Percentiles rank a stretch among this genome's conserved stretches.
Evolutionary conservation across 2,113 vertebrate species (phyloP).

Genomic region (Oenanthe melanoleuca): DNA sequence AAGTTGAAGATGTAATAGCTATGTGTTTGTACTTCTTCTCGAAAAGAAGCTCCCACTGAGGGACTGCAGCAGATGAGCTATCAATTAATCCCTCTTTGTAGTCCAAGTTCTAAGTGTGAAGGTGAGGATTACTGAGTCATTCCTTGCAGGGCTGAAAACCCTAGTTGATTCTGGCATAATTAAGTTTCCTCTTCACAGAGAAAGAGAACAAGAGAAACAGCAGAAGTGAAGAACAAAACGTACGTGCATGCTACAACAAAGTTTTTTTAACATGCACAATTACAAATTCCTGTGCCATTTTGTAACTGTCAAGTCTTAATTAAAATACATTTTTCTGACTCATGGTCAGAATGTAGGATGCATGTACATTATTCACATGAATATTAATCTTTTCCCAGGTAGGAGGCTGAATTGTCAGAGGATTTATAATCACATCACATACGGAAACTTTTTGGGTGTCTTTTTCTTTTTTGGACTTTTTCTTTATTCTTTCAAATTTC

Average conservation of each 20-base stretch:
- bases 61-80: background rate
- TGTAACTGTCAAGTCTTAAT: constrained; percentile 42
- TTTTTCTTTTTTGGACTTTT: background rate
- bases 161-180: constrained; percentile 15
- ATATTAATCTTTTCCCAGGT: constrained; percentile 54
- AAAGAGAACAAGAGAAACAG: constrained; percentile 22
- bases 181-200: background rate
- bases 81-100: constrained; percentile 36
- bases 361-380: constrained; percentile 47
- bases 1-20: background rate
- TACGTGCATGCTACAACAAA: background rate
- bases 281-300: constrained; percentile 39
- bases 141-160: background rate
- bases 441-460: background rate
- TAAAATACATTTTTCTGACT: constrained; percentile 64
- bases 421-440: constrained; percentile 25
- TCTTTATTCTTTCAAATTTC: background rate
- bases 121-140: constrained; percentile 57
- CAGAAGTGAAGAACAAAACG: background rate
- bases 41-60: background rate
- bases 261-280: background rate
- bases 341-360: constrained; percentile 57
- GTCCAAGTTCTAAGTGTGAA: constrained; percentile 25
- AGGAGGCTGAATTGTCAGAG: constrained; percentile 25
- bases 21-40: background rate